Base-by-base conservation (phyloP, 2,113 vertebrate genomes). In the Festucalex cinctus region DNA sequence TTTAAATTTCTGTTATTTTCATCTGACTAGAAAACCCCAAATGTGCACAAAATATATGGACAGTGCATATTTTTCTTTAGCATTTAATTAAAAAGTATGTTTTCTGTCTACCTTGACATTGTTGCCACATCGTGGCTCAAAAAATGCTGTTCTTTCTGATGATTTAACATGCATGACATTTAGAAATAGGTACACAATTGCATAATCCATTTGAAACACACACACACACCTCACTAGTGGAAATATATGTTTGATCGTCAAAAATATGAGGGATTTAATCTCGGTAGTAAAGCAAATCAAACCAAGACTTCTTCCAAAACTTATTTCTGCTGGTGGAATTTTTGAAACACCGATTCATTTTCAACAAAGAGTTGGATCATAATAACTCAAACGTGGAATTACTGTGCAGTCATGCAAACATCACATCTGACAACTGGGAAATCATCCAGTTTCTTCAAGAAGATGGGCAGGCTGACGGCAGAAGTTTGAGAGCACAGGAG, bases 401-500 rank as follows among this genome's bases (percentile, higher is more conserved):
- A 37, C 14, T 35, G 63, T 53, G 26, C 53, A 36, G 56, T 66
- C 24, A 75, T 58, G 60, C 28, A 71, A 64, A 39, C 39, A 44
- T 61, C 28, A 66, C 16, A 37, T 73, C 62, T 46, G 53, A 28
- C 24, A 43, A 57, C 54, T 16, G 13, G 39, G 22, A 43, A 62
- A 26, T 44, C 20, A 41, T 61, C 60, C 9, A 22, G 10, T 24
- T 61, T 61, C 37, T 41, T 12, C 8, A 12, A 41, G 22, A 16
- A 24, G 37, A 16, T n/a, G 36, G 58, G 9, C 35, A 24, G 60
- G 39, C 37, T 65, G 41, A 74, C 46, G 56, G 58, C 58, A 84
- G 41, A 84, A n/a, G 63, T 83, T 69, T 76, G 80, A 90, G 83
- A 88, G 69, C 77, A 88, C 80, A 86, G 84, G 78, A 85, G 79